Base-by-base conservation (phyloP, 2,113 vertebrate species). In the Callocephalon fimbriatum region DNA sequence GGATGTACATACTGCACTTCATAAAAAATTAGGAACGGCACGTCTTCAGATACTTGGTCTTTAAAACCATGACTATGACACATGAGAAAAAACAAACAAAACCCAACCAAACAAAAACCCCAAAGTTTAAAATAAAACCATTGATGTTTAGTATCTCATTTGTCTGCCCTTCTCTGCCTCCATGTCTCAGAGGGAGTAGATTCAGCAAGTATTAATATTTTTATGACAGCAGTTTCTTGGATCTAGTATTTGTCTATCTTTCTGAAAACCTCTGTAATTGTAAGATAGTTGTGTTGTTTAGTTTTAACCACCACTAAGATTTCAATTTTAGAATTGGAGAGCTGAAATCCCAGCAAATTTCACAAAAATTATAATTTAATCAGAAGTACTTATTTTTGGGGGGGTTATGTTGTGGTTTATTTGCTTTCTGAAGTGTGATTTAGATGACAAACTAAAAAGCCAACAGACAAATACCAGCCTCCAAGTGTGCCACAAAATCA, bases 281-380 rank as follows among this genome's bases (percentile, higher is more conserved):
- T 32, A 48, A 66, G 37, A 83, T 9, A 45, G 31, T 45, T 31
- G 40, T 35, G 92, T 72, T 38, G 17, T 50, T 86, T 76, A 20
- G 15, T 77, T 92, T 83, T 86, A 42, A 9, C 27, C n/a, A 88
- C 38, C 7, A 38, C 2, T 80, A 19, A 50, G 45, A 35, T 90
- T 88, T 86, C 29, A n/a, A 3, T 95, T 93, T 83, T 79, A 84
- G 65, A 77, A 56, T 9, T n/a, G 10, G 32, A 77, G 18, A 80
- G 20, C 12, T 84, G 63, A 73, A 45, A 63, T 50, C 66, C 61
- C 61, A 63, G 42, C 35, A 86, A 54, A 90, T 90, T 88, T 93
- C 73, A 79, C 7, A 58, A n/a, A 88, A 93, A 94, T 71, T 51
- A 67, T 56, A 6, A 93, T 86, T 88, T 84, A 76, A 90, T 80